Base-by-base conservation (phyloP, 2,113 vertebrate species). In the Oplegnathus fasciatus region DNA sequence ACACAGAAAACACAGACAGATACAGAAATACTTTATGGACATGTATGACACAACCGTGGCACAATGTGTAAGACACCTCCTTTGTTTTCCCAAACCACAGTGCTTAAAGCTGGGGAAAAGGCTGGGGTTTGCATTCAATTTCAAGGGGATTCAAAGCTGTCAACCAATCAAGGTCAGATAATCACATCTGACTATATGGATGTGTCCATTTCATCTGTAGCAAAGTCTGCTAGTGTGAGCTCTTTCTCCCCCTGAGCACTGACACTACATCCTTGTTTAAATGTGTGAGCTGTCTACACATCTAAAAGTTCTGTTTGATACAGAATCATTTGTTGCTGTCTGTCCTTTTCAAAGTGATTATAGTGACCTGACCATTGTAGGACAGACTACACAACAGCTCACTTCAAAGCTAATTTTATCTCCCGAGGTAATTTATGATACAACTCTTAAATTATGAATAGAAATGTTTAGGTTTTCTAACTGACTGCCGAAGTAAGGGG, bases 231-330 rank as follows among this genome's bases (percentile, higher is more conserved):
- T 17, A 18, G 69, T 18, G 22, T 18, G 54, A 75, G 37, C 68
- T 60, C 52, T 30, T 6, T 58, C 30, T 34, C 50, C 55, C 68
- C 50, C 50, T 5, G 22, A 79, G 69, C 42, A 28, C 69, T 34
- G 52, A 62, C 52, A 48, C 61, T 15, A 61, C 40, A 44, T 52
- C 60, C 20, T 30, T 30, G 42, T 28, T 57, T 34, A 50, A 24
- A 57, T 78, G 54, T 69, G 61, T 52, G 46, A 67, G 75, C 54
- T 62, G 62, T 37, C 52, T 17, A 52, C 67, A 67, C n/a, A 42
- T 64, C 28, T 57, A 70, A 69, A 68, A 72, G 48, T 24, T 37
- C 42, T 9, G 57, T 61, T 67, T 61, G 34, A 37, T 37, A 37
- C 34, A 37, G 34, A 37, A 37, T 37, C 34, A 37, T 37, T 4